Evolutionary conservation across 2,797 vertebrate species (phyloP).

Genomic region (Cryptoprocta ferox): DNA sequence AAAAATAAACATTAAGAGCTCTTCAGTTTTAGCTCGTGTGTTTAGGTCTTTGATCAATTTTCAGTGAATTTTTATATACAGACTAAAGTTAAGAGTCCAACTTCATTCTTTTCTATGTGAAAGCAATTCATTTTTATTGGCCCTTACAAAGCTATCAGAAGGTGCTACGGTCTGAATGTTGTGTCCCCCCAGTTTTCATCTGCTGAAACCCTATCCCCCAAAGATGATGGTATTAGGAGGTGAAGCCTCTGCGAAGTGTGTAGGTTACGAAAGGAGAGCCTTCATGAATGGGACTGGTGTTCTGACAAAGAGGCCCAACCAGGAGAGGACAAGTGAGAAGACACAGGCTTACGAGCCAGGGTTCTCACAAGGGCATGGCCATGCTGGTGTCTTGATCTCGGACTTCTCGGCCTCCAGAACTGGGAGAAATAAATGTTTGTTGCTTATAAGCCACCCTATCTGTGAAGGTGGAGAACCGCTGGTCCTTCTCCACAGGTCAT

Average conservation of each 20-base stretch:
- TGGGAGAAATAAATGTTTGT: not conserved
- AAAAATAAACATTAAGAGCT: too few relatives aligned
- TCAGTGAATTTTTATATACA: too few relatives aligned
- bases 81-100: too few relatives aligned
- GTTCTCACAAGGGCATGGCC: not conserved
- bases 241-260: not conserved
- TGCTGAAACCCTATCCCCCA: not conserved
- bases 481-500: not conserved
- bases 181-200: not conserved
- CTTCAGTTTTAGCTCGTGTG: too few relatives aligned
- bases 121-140: not conserved
- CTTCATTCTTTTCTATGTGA: not conserved
- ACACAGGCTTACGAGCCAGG: not conserved
- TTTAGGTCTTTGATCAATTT: too few relatives aligned
- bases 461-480: not conserved
- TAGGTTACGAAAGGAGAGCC: not conserved
- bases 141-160: not conserved
- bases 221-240: not conserved
- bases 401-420: not conserved
- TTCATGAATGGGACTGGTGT: too few relatives aligned
- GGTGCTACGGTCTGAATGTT: not conserved
- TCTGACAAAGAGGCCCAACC: not conserved
- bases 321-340: not conserved
- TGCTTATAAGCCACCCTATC: not conserved
- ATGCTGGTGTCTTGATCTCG: not conserved